These are phyloP conservation scores for Hexactinellida sp. DNA, from an alignment of 37 sponge, comb jelly and placozoan species.

Conservation along the genomic window DNA sequence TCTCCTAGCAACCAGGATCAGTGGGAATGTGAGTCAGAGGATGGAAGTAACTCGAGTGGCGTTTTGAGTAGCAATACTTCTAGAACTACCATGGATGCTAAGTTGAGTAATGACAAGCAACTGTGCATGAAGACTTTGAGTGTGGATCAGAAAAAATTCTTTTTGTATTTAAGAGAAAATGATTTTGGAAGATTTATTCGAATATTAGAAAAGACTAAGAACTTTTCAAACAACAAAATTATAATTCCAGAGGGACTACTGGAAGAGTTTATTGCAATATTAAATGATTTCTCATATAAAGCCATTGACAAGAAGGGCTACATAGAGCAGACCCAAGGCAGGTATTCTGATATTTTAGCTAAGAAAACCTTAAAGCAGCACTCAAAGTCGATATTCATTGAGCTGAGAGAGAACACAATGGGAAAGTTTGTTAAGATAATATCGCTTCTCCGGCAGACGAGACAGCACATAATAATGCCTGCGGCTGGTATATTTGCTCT, in stretches of 20 bases:
- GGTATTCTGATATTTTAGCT: not conserved
- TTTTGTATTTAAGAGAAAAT: not conserved
- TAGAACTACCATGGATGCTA: not conserved
- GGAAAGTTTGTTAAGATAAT: not conserved
- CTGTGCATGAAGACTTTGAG: not conserved
- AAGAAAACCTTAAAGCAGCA: slow-evolving; percentile 3
- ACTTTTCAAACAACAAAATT: not conserved
- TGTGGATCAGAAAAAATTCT: not conserved
- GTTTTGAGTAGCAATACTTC: not conserved
- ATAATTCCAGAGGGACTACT: not conserved
- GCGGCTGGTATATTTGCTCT: not conserved
- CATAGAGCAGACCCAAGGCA: not conserved
- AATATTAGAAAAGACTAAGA: not conserved
- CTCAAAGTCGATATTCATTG: not conserved
- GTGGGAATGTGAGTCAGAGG: not conserved
- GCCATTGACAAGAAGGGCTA: not conserved
- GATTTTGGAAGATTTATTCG: slow-evolving; percentile 18
- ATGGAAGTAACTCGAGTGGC: not conserved
- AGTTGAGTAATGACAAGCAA: not conserved
- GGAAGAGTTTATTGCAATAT: not conserved
- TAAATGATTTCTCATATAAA: not conserved
- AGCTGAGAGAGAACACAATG: not conserved
- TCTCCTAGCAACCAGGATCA: not conserved
- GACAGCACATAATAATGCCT: slow-evolving; percentile 7
- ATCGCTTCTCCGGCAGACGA: not conserved